Conservation (phyloP, 1,140 invertebrate species). For the Teleogryllus occipitalis region DNA sequence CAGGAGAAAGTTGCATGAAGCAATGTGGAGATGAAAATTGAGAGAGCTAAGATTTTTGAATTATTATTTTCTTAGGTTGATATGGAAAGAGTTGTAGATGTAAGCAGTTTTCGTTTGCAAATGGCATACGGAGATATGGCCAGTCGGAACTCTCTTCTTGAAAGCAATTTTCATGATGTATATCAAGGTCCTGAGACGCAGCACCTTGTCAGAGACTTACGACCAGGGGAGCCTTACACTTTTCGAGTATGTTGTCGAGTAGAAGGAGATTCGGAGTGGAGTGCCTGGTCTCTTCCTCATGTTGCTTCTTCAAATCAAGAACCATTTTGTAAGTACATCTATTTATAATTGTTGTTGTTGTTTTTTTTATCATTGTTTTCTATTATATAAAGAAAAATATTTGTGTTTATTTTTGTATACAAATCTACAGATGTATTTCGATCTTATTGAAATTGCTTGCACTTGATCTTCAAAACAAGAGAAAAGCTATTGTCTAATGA, state of each 20-base stretch:
- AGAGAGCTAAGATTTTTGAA: background rate
- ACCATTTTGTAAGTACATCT: constrained; percentile 23
- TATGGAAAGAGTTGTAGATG: constrained; percentile 22
- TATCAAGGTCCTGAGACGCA: constrained; percentile 24
- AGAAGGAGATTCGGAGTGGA: constrained; percentile 21
- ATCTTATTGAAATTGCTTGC: no score
- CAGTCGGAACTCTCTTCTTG: constrained; percentile 7
- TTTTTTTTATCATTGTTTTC: no score
- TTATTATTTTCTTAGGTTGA: constrained; percentile 23
- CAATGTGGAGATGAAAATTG: no score
- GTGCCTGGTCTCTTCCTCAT: constrained; percentile 26
- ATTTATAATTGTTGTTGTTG: no score
- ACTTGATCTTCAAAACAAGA: no score
- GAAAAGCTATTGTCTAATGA: no score
- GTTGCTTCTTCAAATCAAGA: constrained; percentile 22
- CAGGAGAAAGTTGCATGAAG: no score
- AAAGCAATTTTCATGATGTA: constrained; percentile 24
- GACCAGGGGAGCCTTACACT: constrained; percentile 24
- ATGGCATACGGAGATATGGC: constrained; percentile 21
- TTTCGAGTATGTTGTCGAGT: constrained; percentile 25
- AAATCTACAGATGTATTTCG: no score
- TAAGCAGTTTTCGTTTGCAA: constrained; percentile 24
- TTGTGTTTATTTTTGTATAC: no score
- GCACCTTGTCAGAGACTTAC: constrained; percentile 24
- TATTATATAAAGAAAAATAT: no score